Percentiles rank a stretch among this genome's conserved stretches.
Evolutionary conservation across 2,888 invertebrate species (phyloP).

Genomic region (Diaprepes abbreviatus): DNA sequence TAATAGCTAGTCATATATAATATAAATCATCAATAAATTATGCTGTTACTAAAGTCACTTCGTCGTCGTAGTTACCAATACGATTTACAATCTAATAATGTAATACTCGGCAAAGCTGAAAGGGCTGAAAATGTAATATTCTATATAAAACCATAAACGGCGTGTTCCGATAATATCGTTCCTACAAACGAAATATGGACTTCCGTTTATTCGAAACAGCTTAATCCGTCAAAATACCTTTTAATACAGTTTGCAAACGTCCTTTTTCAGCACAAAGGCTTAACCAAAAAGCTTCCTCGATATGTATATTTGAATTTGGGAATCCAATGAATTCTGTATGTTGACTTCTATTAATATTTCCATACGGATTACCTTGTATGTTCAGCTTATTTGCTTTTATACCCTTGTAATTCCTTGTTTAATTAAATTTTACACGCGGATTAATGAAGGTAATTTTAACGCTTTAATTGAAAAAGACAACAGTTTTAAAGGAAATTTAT

Average conservation of each 20-base stretch:
- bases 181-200: not conserved
- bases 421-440: constrained; percentile 40
- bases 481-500: constrained; percentile 12
- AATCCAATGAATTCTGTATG: constrained; percentile 18
- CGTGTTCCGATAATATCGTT: not conserved
- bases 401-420: constrained; percentile 26
- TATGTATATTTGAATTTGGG: constrained; percentile 22
- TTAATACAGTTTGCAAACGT: not conserved
- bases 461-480: constrained; percentile 32
- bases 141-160: not conserved
- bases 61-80: too few species aligned
- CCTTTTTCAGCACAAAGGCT: not conserved
- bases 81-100: not conserved
- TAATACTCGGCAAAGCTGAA: not conserved
- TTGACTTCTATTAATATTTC: constrained; percentile 34
- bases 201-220: not conserved
- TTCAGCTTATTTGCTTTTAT: constrained; percentile 31
- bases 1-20: too few species aligned
- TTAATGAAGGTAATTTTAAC: constrained; percentile 39
- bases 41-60: too few species aligned
- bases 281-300: not conserved
- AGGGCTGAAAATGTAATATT: constrained; percentile 3
- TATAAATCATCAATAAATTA: too few species aligned
- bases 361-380: constrained; percentile 30
- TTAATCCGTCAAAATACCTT: constrained; percentile 6